phyloP scores from a whole-genome alignment of 2,888 invertebrate genomes.

The Acleris emargana region DNA sequence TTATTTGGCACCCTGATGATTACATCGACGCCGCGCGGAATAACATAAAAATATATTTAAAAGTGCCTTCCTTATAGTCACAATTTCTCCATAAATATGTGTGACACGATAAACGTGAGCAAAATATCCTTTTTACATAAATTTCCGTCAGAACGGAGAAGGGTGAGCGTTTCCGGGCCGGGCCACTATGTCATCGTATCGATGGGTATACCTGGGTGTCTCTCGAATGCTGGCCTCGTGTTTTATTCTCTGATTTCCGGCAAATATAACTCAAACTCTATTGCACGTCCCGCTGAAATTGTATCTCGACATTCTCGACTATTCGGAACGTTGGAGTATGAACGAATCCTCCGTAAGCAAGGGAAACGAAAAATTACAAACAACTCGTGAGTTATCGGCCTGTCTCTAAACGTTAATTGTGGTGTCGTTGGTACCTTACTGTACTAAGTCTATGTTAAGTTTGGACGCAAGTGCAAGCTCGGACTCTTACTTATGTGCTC shows the following conservation, averaged over 20 bases:
- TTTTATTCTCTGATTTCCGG: slow-evolving; percentile 25
- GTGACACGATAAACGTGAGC: slow-evolving; percentile 44
- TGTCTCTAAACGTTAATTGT: too few relatives aligned
- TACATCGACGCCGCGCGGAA: not conserved
- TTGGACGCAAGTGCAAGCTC: too few relatives aligned
- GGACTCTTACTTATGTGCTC: too few relatives aligned
- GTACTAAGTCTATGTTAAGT: too few relatives aligned
- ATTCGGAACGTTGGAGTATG: not conserved
- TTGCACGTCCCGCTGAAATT: slow-evolving; percentile 19
- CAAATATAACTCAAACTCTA: slow-evolving; percentile 19
- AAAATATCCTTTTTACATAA: slow-evolving; percentile 57
- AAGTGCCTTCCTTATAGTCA: slow-evolving; percentile 11
- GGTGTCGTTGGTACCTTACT: too few relatives aligned
- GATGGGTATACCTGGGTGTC: not conserved
- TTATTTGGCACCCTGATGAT: slow-evolving; percentile 1
- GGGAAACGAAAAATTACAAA: too few relatives aligned
- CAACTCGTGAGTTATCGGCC: too few relatives aligned
- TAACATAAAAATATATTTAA: slow-evolving; percentile 14
- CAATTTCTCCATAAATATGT: slow-evolving; percentile 38
- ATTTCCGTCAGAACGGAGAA: slow-evolving; percentile 49
- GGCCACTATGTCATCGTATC: slow-evolving; percentile 29
- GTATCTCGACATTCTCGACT: slow-evolving; percentile 1
- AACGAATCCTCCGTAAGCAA: not conserved
- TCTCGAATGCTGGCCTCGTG: too few relatives aligned
- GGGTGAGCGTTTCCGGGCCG: slow-evolving; percentile 31